A percentile compares a stretch with the other conserved stretches of the same genome.
Evolutionary conservation across 2,113 vertebrate genomes (phyloP).

Genomic region (Cromileptes altivelis): DNA sequence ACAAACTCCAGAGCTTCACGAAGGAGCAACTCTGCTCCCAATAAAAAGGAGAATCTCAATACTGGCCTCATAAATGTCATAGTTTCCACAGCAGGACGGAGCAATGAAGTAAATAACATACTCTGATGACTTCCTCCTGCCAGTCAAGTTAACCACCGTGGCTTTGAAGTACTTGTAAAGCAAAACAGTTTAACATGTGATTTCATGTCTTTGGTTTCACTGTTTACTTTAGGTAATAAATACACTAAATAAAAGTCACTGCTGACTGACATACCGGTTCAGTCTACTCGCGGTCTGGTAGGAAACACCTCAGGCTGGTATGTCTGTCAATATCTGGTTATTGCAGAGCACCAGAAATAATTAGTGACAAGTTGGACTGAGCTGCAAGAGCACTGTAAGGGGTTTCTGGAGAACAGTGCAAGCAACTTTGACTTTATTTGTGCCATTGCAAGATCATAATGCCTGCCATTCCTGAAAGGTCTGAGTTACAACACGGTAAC

Average conservation of each 20-base stretch:
- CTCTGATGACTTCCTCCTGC: neutral
- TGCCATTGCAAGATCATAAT: neutral
- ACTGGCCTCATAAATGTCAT: conserved; percentile 9
- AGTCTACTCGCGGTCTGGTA: neutral
- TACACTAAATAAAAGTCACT: neutral
- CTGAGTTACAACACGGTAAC: neutral
- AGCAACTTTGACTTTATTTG: neutral
- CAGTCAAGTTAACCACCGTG: neutral
- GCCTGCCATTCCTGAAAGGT: neutral
- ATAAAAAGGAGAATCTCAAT: neutral
- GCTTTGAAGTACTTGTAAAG: neutral
- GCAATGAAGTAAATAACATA: neutral
- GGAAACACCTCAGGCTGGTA: neutral
- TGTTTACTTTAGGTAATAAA: conserved; percentile 12
- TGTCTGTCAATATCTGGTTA: neutral
- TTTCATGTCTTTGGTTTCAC: conserved; percentile 2
- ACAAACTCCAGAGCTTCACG: neutral
- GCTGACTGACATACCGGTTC: neutral
- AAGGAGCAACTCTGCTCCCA: neutral
- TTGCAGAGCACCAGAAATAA: too few relatives aligned
- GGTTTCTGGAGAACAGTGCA: neutral
- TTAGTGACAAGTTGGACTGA: neutral
- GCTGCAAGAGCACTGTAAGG: neutral
- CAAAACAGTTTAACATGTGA: conserved; percentile 1
- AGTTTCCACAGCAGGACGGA: neutral